These are phyloP conservation scores for Heptranchias perlo DNA, from an alignment of 2,113 vertebrate genomes.

Conservation along the genomic window DNA sequence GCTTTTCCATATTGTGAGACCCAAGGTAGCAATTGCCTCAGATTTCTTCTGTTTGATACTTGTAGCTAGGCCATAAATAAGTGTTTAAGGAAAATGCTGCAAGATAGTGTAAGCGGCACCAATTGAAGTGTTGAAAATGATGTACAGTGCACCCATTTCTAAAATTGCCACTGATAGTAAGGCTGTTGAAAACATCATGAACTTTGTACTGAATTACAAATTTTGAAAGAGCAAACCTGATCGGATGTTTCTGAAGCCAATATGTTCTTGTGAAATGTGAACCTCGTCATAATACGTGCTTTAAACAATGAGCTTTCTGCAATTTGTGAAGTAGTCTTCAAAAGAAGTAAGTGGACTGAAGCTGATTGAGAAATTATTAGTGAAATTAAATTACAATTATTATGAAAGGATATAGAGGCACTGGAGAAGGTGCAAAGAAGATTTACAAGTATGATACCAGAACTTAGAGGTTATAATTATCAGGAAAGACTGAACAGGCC, in stretches of 20 bases:
- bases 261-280: background rate
- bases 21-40: background rate
- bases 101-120: background rate
- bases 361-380: background rate
- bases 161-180: background rate
- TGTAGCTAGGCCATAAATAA: background rate
- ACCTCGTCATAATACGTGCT: background rate
- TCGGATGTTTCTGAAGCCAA: background rate
- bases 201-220: too few relatives aligned
- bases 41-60: background rate
- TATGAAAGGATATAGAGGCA: background rate
- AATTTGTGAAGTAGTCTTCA: background rate
- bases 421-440: background rate
- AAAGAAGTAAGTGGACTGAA: background rate
- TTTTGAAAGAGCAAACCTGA: background rate
- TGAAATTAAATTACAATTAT: background rate
- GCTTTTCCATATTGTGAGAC: background rate
- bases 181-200: background rate
- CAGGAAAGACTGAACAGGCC: too few relatives aligned
- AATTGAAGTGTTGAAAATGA: background rate
- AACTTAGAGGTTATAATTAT: background rate
- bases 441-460: background rate
- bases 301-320: background rate
- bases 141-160: background rate
- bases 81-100: background rate